Percentiles rank a stretch among this genome's conserved stretches.
Evolutionary conservation across 2,113 vertebrate genomes (phyloP).

Genomic region (Phrynosoma blainvillii): DNA sequence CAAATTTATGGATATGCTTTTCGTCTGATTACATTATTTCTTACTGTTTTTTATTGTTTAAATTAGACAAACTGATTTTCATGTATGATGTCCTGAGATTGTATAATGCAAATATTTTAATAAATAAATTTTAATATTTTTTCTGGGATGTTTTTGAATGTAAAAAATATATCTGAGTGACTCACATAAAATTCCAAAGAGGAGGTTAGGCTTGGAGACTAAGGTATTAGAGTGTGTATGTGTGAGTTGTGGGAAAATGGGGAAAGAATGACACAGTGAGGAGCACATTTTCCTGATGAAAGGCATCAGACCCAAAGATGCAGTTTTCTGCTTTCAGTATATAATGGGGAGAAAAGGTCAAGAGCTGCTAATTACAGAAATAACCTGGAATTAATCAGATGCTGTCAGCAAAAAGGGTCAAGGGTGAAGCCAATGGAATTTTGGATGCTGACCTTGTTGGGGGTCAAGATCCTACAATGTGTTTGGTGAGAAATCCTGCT

Average conservation of each 20-base stretch:
- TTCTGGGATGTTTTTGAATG: background rate
- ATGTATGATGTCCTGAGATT: too few species aligned
- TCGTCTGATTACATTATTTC: too few species aligned
- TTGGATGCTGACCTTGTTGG: background rate
- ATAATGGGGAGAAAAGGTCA: background rate
- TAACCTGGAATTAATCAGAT: background rate
- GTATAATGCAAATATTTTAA: too few species aligned
- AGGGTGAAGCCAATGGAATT: background rate
- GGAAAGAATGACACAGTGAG: background rate
- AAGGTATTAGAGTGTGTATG: background rate
- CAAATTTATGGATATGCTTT: too few species aligned
- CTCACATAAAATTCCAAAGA: background rate
- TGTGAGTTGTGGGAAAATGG: background rate
- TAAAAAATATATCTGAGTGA: background rate
- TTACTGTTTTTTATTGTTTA: too few species aligned
- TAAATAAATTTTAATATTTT: too few species aligned
- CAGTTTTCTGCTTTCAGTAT: slow-evolving; percentile 3
- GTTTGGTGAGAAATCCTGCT: background rate
- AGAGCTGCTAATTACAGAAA: background rate
- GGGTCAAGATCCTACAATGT: background rate
- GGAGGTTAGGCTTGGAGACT: background rate
- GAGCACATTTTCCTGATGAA: background rate
- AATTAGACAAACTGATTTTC: too few species aligned
- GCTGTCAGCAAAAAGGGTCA: background rate
- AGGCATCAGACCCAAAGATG: background rate